Conservation (phyloP, 1,140 invertebrate species). For the Drosophila saltans region DNA sequence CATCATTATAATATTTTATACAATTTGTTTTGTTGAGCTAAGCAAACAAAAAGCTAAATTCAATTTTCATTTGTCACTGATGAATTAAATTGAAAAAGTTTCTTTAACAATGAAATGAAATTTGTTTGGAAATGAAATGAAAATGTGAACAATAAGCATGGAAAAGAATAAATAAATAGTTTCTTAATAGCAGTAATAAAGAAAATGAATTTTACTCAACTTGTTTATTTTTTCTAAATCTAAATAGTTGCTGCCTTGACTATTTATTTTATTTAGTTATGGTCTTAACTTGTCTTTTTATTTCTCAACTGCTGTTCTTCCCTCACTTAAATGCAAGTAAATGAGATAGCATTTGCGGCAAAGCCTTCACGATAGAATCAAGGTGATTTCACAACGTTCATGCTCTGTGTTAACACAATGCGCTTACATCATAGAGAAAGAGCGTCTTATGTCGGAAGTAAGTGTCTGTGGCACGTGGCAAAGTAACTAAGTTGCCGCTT, state of each 20-base stretch:
- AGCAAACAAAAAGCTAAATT: not conserved
- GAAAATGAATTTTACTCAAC: too few relatives aligned
- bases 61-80: not conserved
- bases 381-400: slow-evolving; percentile 1
- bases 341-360: not conserved
- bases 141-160: too few relatives aligned
- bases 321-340: not conserved
- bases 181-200: too few relatives aligned
- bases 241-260: too few relatives aligned
- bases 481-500: slow-evolving; percentile 2
- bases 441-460: not conserved
- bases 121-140: too few relatives aligned
- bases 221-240: too few relatives aligned
- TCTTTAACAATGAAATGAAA: not conserved
- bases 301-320: not conserved
- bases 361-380: not conserved
- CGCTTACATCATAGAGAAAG: slow-evolving; percentile 3
- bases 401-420: slow-evolving; percentile 8
- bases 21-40: not conserved
- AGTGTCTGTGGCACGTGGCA: slow-evolving; percentile 7
- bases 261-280: too few relatives aligned
- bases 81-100: not conserved
- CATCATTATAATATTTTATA: not conserved
- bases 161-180: too few relatives aligned
- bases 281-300: too few relatives aligned